Evolutionary conservation across 2,797 vertebrate genomes (phyloP).

Genomic region (Lagocephalus sceleratus): DNA sequence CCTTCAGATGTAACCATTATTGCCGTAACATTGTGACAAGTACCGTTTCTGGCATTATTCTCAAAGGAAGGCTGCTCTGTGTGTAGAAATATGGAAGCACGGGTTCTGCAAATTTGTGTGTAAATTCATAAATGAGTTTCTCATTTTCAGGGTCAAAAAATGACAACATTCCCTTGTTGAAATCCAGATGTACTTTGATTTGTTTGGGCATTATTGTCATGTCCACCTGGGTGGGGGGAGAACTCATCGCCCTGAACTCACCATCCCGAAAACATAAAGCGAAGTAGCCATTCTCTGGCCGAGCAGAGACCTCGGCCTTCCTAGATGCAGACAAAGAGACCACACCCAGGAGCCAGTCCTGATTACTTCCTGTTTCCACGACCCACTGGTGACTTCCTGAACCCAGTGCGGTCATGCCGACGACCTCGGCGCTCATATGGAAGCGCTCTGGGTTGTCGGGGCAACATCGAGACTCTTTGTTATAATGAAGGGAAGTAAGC

Average conservation of each 20-base stretch:
- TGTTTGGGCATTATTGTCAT: slow-evolving; percentile 42
- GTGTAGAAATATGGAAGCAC: slow-evolving; percentile 78
- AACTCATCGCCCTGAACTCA: slow-evolving; percentile 70
- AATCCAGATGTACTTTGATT: slow-evolving; percentile 71
- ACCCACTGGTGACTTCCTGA: slow-evolving; percentile 72
- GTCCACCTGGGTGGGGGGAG: slow-evolving; percentile 53
- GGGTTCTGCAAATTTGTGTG: slow-evolving; percentile 61
- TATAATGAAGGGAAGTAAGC: slow-evolving; percentile 72
- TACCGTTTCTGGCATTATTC: slow-evolving; percentile 63
- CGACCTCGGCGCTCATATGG: slow-evolving; percentile 71
- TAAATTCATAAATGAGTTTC: slow-evolving; percentile 57
- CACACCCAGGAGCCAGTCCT: slow-evolving; percentile 78
- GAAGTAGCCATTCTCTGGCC: slow-evolving; percentile 79
- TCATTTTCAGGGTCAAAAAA: slow-evolving; percentile 59
- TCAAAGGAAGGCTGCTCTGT: slow-evolving; percentile 63
- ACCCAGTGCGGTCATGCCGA: slow-evolving; percentile 57
- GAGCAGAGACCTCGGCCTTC: slow-evolving; percentile 50
- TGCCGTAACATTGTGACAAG: slow-evolving; percentile 51
- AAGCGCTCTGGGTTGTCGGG: slow-evolving; percentile 78
- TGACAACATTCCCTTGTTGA: slow-evolving; percentile 65
- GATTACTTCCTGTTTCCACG: slow-evolving; percentile 71
- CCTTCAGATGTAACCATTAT: neutral
- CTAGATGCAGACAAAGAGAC: slow-evolving; percentile 58
- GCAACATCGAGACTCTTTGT: slow-evolving; percentile 40
- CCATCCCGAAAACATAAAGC: slow-evolving; percentile 72